These are phyloP conservation scores for Cryptotermes secundus DNA, from an alignment of 1,140 invertebrate genomes.

Conservation along the genomic window DNA sequence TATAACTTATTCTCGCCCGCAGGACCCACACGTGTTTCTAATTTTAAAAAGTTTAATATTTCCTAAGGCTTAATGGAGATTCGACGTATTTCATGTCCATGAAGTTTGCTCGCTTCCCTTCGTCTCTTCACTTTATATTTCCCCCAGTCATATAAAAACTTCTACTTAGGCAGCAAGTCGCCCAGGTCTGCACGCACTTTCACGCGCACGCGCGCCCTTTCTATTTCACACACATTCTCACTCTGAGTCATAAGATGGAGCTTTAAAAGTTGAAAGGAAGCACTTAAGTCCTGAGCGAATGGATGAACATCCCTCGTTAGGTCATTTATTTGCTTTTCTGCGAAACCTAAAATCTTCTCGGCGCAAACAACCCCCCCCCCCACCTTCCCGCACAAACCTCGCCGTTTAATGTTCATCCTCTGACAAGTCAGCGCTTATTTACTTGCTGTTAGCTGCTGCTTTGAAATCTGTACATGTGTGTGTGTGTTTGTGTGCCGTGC, in stretches of 20 bases:
- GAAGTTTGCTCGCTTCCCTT: neutral
- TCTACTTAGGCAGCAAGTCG: neutral
- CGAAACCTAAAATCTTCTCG: neutral
- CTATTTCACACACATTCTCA: neutral
- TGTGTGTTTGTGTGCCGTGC: neutral
- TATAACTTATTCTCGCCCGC: too few relatives aligned
- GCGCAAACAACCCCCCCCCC: conserved; percentile 16
- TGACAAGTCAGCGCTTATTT: neutral
- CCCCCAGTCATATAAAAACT: too few relatives aligned
- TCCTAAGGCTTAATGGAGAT: too few relatives aligned
- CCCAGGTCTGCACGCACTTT: neutral
- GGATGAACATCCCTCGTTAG: neutral
- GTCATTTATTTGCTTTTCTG: conserved; percentile 15
- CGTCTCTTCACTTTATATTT: neutral
- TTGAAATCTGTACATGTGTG: neutral
- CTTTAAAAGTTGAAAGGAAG: neutral
- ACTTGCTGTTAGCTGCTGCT: neutral
- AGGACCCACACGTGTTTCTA: too few relatives aligned
- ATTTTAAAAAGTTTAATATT: too few relatives aligned
- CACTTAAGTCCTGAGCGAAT: neutral
- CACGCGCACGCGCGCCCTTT: neutral
- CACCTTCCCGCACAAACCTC: neutral
- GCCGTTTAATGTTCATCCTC: neutral
- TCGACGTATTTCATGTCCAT: too few relatives aligned
- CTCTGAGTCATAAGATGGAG: neutral